A percentile compares a stretch with the other conserved stretches of the same genome.
Conservation (phyloP, 2,888 invertebrate genomes). For the Drosophila seclusa region DNA sequence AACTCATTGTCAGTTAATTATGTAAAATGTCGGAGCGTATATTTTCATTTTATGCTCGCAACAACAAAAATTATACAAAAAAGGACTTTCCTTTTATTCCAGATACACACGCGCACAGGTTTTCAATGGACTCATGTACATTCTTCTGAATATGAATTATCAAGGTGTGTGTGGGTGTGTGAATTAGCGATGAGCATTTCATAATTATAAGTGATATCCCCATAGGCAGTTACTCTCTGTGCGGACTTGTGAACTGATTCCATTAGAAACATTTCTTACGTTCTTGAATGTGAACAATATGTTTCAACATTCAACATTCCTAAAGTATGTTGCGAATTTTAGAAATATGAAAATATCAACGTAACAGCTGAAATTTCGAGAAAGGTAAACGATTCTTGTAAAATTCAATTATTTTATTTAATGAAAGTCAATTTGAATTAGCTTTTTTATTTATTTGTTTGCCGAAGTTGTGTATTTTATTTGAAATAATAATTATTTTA, state of each 20-base stretch:
- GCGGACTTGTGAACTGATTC: neutral
- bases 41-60: conserved; percentile 44
- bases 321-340: neutral
- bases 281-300: neutral
- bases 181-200: conserved; percentile 39
- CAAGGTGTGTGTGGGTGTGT: neutral
- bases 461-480: too few relatives aligned
- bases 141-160: conserved; percentile 9
- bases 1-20: conserved; percentile 77
- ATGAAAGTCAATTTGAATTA: too few relatives aligned
- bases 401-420: too few relatives aligned
- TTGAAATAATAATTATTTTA: too few relatives aligned
- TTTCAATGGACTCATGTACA: conserved; percentile 48
- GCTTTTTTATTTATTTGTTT: rapidly evolving
- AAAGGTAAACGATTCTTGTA: too few relatives aligned
- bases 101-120: conserved; percentile 32
- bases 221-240: neutral
- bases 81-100: conserved; percentile 60
- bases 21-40: conserved; percentile 68
- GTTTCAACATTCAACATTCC: neutral
- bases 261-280: neutral
- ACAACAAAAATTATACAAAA: conserved; percentile 38
- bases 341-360: neutral
- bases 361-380: too few relatives aligned
- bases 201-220: neutral